Evolutionary conservation across 2,113 vertebrate species (phyloP), one percentile per base, ranked within the genome.

Genomic region (Ageneiosus marmoratus): DNA sequence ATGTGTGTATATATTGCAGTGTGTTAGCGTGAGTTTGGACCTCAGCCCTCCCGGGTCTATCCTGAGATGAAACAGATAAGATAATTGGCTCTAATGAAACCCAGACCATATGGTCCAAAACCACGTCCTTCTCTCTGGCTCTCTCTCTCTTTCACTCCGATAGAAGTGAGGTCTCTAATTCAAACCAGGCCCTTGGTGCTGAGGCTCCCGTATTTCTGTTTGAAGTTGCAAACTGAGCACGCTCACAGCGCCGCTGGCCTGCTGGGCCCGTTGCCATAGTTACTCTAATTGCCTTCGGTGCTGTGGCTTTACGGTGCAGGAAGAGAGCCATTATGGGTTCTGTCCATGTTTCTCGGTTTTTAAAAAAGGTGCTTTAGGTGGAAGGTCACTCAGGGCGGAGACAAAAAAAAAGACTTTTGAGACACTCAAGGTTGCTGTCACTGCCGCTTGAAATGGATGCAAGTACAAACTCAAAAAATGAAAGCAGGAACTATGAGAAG

Each of bases 71-170:
- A 98, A 98, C 96, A 97, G 95, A 96, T 96, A 96, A 97, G 96
- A 96, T 98, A 98, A 98, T 98, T 97, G 95, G 93, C 95, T 95
- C 92, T 98, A 98, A 99, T 98, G 95, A 96, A 97, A 98, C 96
- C 96, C 97, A 98, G 96, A 96, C 91, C 78, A 83, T 77, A 65
- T 55, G 94, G 94, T 94, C 90, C 88, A 77, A 84, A 93, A 91
- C 94, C 92, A 72, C 29, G 74, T 63, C 73, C 84, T 80, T 86
- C 82, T 86, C 63, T 85, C 75, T 86, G 76, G 80, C 95, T 95
- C 94, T 95, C 37, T 41, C 81, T 84, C 83, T 84, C 77, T 83
- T 69, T 80, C 53, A 83, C 72, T 81, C 32, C 73, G 51, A 84
- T 56, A 79, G 65, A 90, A 89, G 90, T 91, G 87, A 89, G 89